Evolutionary conservation across 1,140 invertebrate species (phyloP), one percentile per base, ranked within the genome.

Genomic region (Telenomus remus): DNA sequence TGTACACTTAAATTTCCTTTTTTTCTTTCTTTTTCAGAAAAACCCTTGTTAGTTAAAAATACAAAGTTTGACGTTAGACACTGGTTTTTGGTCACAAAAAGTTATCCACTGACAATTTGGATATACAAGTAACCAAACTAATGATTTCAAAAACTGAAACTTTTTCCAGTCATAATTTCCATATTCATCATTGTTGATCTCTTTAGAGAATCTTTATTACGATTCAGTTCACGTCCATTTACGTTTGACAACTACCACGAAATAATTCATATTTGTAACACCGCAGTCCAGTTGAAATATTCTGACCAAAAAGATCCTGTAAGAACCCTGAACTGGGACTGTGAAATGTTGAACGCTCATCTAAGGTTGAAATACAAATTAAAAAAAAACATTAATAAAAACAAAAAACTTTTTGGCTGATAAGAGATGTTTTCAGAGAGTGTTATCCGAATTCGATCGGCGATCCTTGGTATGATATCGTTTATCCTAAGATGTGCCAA

Each of bases 51-150:
- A 27, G 92, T 97, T 47, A 91, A 95, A 81, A 92, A 94, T 46
- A 97, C 95, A 1, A 98, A 98, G 88, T 97, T 97, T 84, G 96
- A 98, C 81, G 96, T 98, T 55, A 90, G 95, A 11, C 93, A 95
- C 81, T 96, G 95, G 91, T 97, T 97, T 87, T 83, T 98, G 35
- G 92, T 98, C 0, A 96, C 95, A 10, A 93, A 92, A 71, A 93
- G 93, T 81, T 92, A 92, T 54, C 93, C 93, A 0, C 87, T 98
- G 14, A 93, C 93, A 6, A 92, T 97, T 46, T 97, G 95, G 95
- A 93, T 96, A 85, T 98, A 97, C 86, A 94, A 92, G 91, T 92
- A 87, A 44, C 33, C 19, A 19, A 33, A 60, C 51, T n/a, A 15
- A 33, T 39, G 11, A 13, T 55, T 13, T 39, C 47, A 33, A 1